Evolutionary conservation across 2,797 vertebrate species (phyloP), one percentile per base, ranked within the genome.

Genomic region (Simalia tracyae): DNA sequence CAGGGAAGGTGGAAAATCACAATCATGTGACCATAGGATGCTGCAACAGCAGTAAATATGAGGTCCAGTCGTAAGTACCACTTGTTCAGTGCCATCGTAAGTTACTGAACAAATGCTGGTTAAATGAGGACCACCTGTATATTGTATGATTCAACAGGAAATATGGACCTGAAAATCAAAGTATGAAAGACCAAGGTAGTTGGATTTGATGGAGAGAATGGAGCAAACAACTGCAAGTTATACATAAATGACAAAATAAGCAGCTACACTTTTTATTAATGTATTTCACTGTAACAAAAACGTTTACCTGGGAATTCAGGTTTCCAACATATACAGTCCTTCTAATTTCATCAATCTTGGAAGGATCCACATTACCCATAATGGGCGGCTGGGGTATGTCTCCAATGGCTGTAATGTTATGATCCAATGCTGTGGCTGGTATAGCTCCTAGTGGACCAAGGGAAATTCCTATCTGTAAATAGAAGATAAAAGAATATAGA

Each of bases 261-360:
- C 81, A 91, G 36, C 61, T 36, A 60, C 1, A 86, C 0, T 6
- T 93, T 92, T 19, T 42, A 9, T 60, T 81, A 87, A 1, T 56
- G 61, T 46, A 95, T 68, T 60, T 17, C 6, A 64, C 28, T 86
- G 89, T 7, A 90, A 10, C 84, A 59, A 92, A 90, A 56, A 84
- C 4, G 19, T 54, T 92, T 98, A 99, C 99, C 98, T 99, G 99
- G 1, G 99, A 99, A 98, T 99, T 99, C 95, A 99, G 96, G 97
- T 99, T 99, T 97, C 99, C 99, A 72, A 99, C 99, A 59, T 99
- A 99, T 81, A 99, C 98, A 0, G 99, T 99, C 97, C 99, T 98
- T 94, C 99, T 98, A 95, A 99, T 99, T 97, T 99, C 99, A 94
- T 99, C 98, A 50, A 99, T 98, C 97, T 99, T 99, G 50, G 99